Percentiles rank a stretch among this genome's conserved stretches.
phyloP scores from a whole-genome alignment of 2,797 vertebrate species.

The Enteromius fasciolatus region DNA sequence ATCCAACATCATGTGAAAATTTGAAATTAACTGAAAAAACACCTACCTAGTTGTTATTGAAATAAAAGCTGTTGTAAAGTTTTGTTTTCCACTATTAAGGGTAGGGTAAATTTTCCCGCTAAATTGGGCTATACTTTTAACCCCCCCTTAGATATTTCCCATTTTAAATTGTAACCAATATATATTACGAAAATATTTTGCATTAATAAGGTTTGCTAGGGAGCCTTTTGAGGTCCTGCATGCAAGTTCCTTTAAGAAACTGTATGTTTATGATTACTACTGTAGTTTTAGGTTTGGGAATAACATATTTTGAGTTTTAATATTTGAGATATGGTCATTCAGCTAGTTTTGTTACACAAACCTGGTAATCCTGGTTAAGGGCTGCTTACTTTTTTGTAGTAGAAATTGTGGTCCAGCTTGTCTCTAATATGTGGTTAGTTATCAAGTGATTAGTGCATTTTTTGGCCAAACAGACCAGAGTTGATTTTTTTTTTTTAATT shows the following conservation, averaged over 20 bases:
- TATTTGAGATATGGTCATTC: not conserved
- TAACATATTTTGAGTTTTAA: not conserved
- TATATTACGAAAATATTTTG: no score
- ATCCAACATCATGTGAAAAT: not conserved
- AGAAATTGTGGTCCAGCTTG: not conserved
- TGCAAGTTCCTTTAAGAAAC: no score
- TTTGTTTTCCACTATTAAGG: not conserved
- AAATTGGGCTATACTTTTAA: no score
- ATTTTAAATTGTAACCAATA: no score
- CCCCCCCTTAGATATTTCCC: no score
- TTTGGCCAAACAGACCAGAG: not conserved
- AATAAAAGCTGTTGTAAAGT: not conserved
- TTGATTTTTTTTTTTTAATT: not conserved
- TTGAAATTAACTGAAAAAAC: not conserved
- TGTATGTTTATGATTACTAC: not conserved
- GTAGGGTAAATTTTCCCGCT: no score
- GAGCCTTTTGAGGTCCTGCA: no score
- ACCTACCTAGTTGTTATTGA: not conserved
- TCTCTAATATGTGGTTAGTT: not conserved
- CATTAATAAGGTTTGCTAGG: no score
- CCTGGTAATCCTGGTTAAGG: not conserved
- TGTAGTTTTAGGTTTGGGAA: not conserved
- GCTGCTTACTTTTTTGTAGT: not conserved
- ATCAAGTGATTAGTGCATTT: not conserved
- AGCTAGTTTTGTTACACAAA: not conserved